Evolutionary conservation across 2,888 invertebrate genomes (phyloP), one percentile per base, ranked within the genome.

Genomic region (Syrista parreyssii): DNA sequence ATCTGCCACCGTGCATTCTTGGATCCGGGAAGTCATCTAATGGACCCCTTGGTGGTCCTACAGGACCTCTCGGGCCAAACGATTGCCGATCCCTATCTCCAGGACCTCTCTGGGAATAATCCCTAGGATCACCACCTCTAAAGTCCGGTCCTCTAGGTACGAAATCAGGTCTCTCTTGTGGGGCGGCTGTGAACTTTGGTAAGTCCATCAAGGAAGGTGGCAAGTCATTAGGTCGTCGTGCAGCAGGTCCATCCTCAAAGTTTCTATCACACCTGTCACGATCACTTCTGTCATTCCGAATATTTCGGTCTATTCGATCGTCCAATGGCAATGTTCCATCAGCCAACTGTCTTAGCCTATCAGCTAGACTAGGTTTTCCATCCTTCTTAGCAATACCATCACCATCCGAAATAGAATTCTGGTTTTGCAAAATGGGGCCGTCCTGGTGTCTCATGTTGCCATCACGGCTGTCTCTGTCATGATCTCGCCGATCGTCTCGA

Each of bases 191-290:
- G 75, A 89, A 91, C 74, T 90, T 89, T 0, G 91, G 92, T 40
- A 92, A 79, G 78, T 91, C 92, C 86, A 92, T 87, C 23, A 92
- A 80, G 2, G 91, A 87, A 0, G 92, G 91, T 3, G 92, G 91
- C 33, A 71, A 15, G 79, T 91, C 92, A 4, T 80, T 84, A 0
- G 87, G 83, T 76, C 88, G 78, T 15, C 86, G 82, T 36, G 75
- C 55, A 11, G 81, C 81, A 9, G 88, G 82, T 31, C 84, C 81
- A 4, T 88, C 89, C 0, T 91, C 90, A 73, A 89, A 87, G 23
- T 40, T 82, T 75, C 89, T 85, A 34, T 91, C 91, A 23, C 55
- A 55, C 68, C 87, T 88, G 55, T 82, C 85, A 6, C 91, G 87
- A 11, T 91, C 91, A 11, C 84, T 87, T 55, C 91, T 85, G 6